phyloP scores from a whole-genome alignment of 2,888 invertebrate genomes.

The Perizoma flavofasciatum region DNA sequence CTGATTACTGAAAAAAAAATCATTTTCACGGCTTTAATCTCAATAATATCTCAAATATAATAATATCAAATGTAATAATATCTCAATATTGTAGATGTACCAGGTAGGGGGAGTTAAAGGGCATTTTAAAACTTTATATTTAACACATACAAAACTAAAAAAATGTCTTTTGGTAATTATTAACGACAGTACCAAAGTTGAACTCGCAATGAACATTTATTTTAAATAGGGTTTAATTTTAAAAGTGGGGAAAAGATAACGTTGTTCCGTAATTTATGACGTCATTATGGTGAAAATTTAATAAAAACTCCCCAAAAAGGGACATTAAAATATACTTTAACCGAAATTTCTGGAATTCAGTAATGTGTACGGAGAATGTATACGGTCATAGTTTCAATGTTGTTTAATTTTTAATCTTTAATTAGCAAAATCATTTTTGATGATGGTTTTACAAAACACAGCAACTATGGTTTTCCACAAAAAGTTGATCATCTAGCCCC shows the following conservation, averaged over 20 bases:
- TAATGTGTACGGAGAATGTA: slow-evolving; percentile 43
- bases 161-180: too few relatives aligned
- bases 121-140: too few relatives aligned
- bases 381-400: too few relatives aligned
- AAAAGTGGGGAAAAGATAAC: slow-evolving; percentile 67
- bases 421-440: slow-evolving; percentile 12
- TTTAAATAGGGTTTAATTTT: slow-evolving; percentile 59
- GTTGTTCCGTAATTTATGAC: slow-evolving; percentile 61
- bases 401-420: slow-evolving; percentile 8
- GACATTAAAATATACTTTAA: slow-evolving; percentile 50
- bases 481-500: not conserved
- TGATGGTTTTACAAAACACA: slow-evolving; percentile 6
- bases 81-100: too few relatives aligned
- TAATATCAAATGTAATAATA: too few relatives aligned
- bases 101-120: too few relatives aligned
- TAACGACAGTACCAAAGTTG: not conserved
- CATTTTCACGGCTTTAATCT: not conserved
- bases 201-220: slow-evolving; percentile 45
- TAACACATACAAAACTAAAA: too few relatives aligned
- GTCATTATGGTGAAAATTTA: slow-evolving; percentile 67
- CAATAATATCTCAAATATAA: too few relatives aligned
- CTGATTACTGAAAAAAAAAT: slow-evolving; percentile 33
- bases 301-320: slow-evolving; percentile 58
- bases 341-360: slow-evolving; percentile 42
- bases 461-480: not conserved